A percentile compares a stretch with the other conserved stretches of the same genome.
These are phyloP conservation scores for Hydrotaea cyrtoneurina DNA, from an alignment of 2,888 invertebrate genomes.

Conservation along the genomic window DNA sequence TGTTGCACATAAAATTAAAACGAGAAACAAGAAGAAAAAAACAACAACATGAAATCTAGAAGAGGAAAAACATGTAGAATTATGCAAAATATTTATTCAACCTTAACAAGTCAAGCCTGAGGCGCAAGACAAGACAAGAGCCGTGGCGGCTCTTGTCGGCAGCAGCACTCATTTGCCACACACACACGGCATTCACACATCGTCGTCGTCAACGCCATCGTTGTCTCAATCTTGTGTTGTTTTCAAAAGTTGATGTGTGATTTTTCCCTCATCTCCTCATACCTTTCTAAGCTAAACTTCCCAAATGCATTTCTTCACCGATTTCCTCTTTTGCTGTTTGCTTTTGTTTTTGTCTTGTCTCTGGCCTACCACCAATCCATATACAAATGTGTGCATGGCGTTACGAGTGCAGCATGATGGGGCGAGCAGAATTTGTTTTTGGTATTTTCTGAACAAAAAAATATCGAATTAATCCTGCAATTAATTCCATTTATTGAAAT, in stretches of 20 bases:
- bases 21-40: constrained; percentile 24
- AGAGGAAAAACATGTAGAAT: constrained; percentile 44
- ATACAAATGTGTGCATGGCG: too few species aligned
- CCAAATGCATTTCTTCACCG: constrained; percentile 46
- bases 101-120: constrained; percentile 57
- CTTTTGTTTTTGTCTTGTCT: constrained; percentile 29
- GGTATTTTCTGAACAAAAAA: too few species aligned
- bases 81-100: constrained; percentile 62
- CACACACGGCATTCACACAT: constrained; percentile 1
- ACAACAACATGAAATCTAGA: constrained; percentile 50
- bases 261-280: constrained; percentile 14
- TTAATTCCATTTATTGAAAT: too few species aligned
- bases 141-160: background rate
- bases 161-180: background rate
- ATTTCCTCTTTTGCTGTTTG: constrained; percentile 44
- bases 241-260: constrained; percentile 15
- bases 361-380: constrained; percentile 2
- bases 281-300: constrained; percentile 43
- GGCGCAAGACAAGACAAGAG: constrained; percentile 24
- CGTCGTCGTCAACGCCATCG: background rate
- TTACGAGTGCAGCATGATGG: too few species aligned
- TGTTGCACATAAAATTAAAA: constrained; percentile 36
- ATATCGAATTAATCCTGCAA: too few species aligned
- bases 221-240: background rate
- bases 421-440: too few species aligned